These are phyloP conservation scores for Panagrolaimus sp. DNA, from an alignment of 1,140 invertebrate species.

Conservation along the genomic window DNA sequence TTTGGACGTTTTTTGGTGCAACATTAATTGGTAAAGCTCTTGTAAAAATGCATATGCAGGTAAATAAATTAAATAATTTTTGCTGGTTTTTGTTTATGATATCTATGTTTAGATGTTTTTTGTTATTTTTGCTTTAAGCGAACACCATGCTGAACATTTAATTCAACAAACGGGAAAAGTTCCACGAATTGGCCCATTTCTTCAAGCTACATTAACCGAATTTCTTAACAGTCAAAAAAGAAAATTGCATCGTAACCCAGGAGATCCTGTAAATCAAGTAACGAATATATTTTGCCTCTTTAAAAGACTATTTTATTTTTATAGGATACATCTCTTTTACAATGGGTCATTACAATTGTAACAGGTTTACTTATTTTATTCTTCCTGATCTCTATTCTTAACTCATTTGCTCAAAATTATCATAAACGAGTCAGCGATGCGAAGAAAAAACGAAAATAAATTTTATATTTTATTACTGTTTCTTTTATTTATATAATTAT, in stretches of 20 bases:
- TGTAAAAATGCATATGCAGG: slow-evolving; percentile 96
- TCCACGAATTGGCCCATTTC: slow-evolving; percentile 73
- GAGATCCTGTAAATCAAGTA: slow-evolving; percentile 33
- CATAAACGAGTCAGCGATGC: slow-evolving; percentile 60
- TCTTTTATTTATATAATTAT: too few species aligned
- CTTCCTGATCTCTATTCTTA: slow-evolving; percentile 90
- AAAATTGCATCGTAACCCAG: slow-evolving; percentile 72
- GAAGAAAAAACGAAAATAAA: background rate
- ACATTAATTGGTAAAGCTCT: slow-evolving; percentile 93
- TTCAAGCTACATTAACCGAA: slow-evolving; percentile 78
- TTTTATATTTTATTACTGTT: too few species aligned
- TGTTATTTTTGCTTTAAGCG: slow-evolving; percentile 93
- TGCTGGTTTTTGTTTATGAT: too few species aligned
- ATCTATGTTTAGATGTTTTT: slow-evolving; percentile 71
- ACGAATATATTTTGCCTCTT: background rate
- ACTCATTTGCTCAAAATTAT: slow-evolving; percentile 91
- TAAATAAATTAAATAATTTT: too few species aligned
- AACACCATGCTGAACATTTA: slow-evolving; percentile 76
- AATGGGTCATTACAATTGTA: slow-evolving; percentile 1
- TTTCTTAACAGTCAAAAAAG: slow-evolving; percentile 82
- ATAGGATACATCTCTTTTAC: slow-evolving; percentile 22
- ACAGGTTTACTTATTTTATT: slow-evolving; percentile 90
- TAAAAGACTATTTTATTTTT: background rate
- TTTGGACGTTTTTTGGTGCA: slow-evolving; percentile 99
- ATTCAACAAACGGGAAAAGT: slow-evolving; percentile 69